Evolutionary conservation across 1,140 invertebrate species (phyloP).

Genomic region (Formica selysi): DNA sequence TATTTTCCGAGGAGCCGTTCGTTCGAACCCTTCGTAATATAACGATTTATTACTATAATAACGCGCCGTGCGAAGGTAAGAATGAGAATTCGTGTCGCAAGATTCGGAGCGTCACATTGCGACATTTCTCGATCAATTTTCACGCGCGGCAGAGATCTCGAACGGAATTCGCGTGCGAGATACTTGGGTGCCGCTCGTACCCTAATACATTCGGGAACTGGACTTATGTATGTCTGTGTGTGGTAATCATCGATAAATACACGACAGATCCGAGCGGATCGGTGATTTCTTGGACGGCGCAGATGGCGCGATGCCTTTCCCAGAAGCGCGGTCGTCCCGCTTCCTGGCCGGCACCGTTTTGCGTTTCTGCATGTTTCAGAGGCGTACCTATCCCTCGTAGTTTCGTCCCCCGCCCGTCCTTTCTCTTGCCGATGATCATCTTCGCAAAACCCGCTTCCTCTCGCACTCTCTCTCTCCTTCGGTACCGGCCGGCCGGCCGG

Average conservation of each 20-base stretch:
- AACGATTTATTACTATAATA: slow-evolving; percentile 31
- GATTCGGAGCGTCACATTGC: neutral
- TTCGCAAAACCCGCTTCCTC: slow-evolving; percentile 13
- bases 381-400: slow-evolving; percentile 69
- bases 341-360: slow-evolving; percentile 65
- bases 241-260: slow-evolving; percentile 67
- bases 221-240: slow-evolving; percentile 9
- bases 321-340: slow-evolving; percentile 67
- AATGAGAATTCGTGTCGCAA: neutral
- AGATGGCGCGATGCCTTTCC: slow-evolving; percentile 71
- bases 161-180: slow-evolving; percentile 23
- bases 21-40: neutral
- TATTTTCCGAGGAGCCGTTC: slow-evolving; percentile 39
- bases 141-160: neutral
- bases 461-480: neutral
- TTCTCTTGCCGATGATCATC: slow-evolving; percentile 44
- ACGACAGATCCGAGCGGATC: slow-evolving; percentile 40
- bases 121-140: slow-evolving; percentile 16
- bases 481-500: neutral
- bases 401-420: slow-evolving; percentile 18
- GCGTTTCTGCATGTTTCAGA: slow-evolving; percentile 72
- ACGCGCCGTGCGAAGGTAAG: too few relatives aligned
- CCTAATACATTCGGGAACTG: slow-evolving; percentile 23
- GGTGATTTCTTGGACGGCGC: slow-evolving; percentile 67
- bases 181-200: neutral